Percentiles rank a stretch among this genome's conserved stretches.
These are phyloP conservation scores for Australoheros facetus DNA, from an alignment of 2,797 vertebrate genomes.

Conservation along the genomic window DNA sequence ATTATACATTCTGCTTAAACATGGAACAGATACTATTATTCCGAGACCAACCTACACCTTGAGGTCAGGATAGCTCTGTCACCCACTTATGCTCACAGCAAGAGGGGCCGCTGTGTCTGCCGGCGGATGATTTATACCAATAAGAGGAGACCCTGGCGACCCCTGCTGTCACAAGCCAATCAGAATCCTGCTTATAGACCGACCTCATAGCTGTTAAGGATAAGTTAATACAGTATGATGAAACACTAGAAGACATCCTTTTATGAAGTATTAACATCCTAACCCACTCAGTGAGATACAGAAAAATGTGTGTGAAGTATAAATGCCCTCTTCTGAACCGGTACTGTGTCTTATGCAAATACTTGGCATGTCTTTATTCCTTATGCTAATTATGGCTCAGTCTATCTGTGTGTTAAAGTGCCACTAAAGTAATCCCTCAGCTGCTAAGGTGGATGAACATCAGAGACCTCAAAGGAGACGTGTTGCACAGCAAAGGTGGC, in stretches of 20 bases:
- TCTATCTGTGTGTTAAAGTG: conserved; percentile 38
- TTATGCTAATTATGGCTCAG: conserved; percentile 50
- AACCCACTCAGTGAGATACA: conserved; percentile 39
- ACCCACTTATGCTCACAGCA: conserved; percentile 50
- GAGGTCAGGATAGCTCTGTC: conserved; percentile 49
- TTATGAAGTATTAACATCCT: conserved; percentile 64
- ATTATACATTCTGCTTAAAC: conserved; percentile 74
- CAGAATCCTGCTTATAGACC: conserved; percentile 28
- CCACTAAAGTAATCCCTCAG: conserved; percentile 42
- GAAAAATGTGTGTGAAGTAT: conserved; percentile 24
- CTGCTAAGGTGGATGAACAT: conserved; percentile 48
- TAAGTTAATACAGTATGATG: conserved; percentile 54
- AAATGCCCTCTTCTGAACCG: conserved; percentile 36
- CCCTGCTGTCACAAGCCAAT: conserved; percentile 46
- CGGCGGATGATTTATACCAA: conserved; percentile 41
- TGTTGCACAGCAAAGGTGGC: neutral
- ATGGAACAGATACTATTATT: conserved; percentile 72
- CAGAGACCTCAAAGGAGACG: conserved; percentile 31
- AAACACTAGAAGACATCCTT: conserved; percentile 45
- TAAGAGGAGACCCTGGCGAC: conserved; percentile 25
- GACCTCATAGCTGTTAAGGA: conserved; percentile 48
- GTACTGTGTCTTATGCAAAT: conserved; percentile 54
- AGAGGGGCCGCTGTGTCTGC: conserved; percentile 7
- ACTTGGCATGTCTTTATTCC: conserved; percentile 38
- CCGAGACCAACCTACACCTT: conserved; percentile 59